phyloP scores from a whole-genome alignment of 1,140 invertebrate genomes.

The Achroia grisella region DNA sequence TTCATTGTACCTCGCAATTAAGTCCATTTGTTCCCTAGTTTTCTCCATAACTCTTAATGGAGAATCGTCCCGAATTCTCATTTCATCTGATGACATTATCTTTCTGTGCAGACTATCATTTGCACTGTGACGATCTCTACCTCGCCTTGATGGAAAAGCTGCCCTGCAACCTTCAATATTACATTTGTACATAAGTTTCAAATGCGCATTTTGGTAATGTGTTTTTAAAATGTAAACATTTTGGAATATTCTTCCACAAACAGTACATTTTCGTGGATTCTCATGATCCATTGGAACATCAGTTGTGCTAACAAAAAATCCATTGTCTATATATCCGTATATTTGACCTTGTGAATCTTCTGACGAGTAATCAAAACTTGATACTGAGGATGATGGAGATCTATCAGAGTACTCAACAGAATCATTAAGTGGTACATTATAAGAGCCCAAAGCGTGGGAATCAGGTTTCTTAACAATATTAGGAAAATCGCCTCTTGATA shows the following conservation, averaged over 20 bases:
- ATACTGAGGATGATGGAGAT: constrained; percentile 75
- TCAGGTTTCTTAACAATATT: constrained; percentile 62
- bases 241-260: constrained; percentile 95
- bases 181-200: constrained; percentile 97
- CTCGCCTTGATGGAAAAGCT: constrained; percentile 95
- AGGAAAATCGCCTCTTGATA: constrained; percentile 85
- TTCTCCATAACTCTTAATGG: constrained; percentile 54
- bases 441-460: constrained; percentile 32
- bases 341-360: constrained; percentile 76
- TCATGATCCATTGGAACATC: constrained; percentile 87
- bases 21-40: constrained; percentile 81
- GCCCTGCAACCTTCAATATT: constrained; percentile 97
- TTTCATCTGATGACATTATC: constrained; percentile 81
- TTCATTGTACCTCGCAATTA: constrained; percentile 82
- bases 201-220: constrained; percentile 96
- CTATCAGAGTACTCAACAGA: constrained; percentile 72
- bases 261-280: constrained; percentile 89
- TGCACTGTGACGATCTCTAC: constrained; percentile 92
- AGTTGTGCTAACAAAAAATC: constrained; percentile 81
- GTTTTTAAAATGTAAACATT: constrained; percentile 97
- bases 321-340: constrained; percentile 82
- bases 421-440: constrained; percentile 52
- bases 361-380: constrained; percentile 74
- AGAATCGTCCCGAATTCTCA: constrained; percentile 45
- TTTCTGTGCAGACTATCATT: constrained; percentile 95